Evolutionary conservation across 2,888 invertebrate species (phyloP).

Genomic region (Xanthorhoe designata): DNA sequence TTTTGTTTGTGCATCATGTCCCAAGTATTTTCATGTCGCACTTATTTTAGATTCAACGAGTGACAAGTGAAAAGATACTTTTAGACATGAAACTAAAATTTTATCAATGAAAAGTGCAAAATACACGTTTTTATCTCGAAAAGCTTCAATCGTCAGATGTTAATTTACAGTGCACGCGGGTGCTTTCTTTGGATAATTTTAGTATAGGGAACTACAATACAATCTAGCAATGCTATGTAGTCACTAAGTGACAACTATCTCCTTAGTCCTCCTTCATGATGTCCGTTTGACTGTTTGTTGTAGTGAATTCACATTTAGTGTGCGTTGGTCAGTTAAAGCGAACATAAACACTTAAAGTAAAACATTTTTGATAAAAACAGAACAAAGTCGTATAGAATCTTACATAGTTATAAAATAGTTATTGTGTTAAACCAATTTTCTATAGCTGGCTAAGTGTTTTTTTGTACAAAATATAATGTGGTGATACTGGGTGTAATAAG

Average conservation of each 20-base stretch:
- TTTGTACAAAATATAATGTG: too few relatives aligned
- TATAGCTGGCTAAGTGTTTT: too few relatives aligned
- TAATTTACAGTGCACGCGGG: neutral
- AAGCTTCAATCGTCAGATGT: neutral
- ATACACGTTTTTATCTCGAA: neutral
- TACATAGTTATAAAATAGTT: neutral
- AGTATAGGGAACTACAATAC: neutral
- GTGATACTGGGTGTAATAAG: too few relatives aligned
- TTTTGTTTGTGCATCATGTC: neutral
- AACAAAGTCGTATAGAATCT: slow-evolving; percentile 3
- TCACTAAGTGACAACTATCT: slow-evolving; percentile 12
- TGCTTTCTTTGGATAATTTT: neutral
- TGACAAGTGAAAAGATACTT: neutral
- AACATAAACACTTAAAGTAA: too few relatives aligned
- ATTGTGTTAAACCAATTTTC: too few relatives aligned
- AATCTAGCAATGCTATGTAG: slow-evolving; percentile 11
- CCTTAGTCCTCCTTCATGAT: too few relatives aligned
- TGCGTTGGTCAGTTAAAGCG: too few relatives aligned
- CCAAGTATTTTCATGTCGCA: neutral
- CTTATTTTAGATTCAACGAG: neutral
- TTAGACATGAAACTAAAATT: too few relatives aligned
- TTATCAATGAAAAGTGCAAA: too few relatives aligned
- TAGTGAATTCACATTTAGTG: too few relatives aligned
- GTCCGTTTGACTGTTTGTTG: too few relatives aligned
- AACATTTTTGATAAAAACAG: neutral